phyloP scores from a whole-genome alignment of 2,888 invertebrate species.

The Trachelus troglodyta region DNA sequence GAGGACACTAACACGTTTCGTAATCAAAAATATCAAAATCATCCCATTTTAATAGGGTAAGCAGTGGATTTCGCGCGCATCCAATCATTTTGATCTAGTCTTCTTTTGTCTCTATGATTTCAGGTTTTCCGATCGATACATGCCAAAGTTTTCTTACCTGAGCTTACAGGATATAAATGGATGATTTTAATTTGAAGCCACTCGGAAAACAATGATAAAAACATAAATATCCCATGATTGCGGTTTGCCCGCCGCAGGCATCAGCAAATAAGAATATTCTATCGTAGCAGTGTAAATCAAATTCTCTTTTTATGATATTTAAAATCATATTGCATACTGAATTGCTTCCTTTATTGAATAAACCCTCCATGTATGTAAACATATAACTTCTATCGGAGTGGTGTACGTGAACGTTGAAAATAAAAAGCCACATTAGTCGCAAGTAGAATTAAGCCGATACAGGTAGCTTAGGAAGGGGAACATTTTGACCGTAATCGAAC shows the following conservation, averaged over 20 bases:
- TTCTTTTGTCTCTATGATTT: conserved; percentile 21
- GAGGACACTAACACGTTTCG: too few relatives aligned
- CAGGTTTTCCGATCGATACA: conserved; percentile 23
- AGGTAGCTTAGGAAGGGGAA: conserved; percentile 17
- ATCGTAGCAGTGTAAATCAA: neutral
- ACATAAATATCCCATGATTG: neutral
- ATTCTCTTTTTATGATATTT: conserved; percentile 15
- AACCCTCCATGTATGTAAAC: conserved; percentile 23
- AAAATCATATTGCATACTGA: conserved; percentile 16
- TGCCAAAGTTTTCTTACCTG: conserved; percentile 29
- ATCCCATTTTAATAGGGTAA: conserved; percentile 19
- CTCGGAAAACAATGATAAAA: neutral
- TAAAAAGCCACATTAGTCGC: conserved; percentile 21
- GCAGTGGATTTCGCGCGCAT: conserved; percentile 20
- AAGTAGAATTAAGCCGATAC: conserved; percentile 18
- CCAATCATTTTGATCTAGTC: conserved; percentile 20
- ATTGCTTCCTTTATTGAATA: conserved; percentile 21
- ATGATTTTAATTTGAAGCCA: neutral
- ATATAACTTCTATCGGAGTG: conserved; percentile 22
- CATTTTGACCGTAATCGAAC: conserved; percentile 26
- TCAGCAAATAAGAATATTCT: conserved; percentile 18
- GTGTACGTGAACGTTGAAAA: conserved; percentile 25
- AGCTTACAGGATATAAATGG: conserved; percentile 17
- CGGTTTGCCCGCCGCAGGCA: conserved; percentile 15
- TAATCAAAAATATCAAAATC: conserved; percentile 22